Evolutionary conservation across 2,113 vertebrate species (phyloP).

Genomic region (Oncorhynchus clarkii): DNA sequence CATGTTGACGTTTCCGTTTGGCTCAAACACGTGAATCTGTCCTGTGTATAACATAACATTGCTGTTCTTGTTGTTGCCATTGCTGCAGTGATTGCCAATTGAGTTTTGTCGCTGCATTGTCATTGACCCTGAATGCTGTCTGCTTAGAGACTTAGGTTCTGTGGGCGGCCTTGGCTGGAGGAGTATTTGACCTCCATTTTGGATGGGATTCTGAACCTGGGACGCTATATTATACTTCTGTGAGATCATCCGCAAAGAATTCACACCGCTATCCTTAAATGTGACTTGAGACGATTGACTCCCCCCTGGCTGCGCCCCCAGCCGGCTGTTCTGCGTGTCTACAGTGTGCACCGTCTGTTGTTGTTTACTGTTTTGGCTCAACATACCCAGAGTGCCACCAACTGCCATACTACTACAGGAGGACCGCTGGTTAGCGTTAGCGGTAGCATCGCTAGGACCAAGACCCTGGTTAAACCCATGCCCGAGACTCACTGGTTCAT

Average conservation of each 20-base stretch:
- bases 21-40: constrained; percentile 86
- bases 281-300: constrained; percentile 39
- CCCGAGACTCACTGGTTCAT: constrained; percentile 53
- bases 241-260: constrained; percentile 63
- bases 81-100: constrained; percentile 30
- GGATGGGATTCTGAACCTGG: constrained; percentile 59
- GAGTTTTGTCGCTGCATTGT: constrained; percentile 67
- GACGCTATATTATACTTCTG: constrained; percentile 63
- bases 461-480: constrained; percentile 63
- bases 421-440: constrained; percentile 63
- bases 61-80: constrained; percentile 42
- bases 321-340: constrained; percentile 68
- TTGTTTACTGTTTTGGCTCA: constrained; percentile 50
- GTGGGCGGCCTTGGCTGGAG: constrained; percentile 79
- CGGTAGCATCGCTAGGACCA: constrained; percentile 49
- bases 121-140: constrained; percentile 64
- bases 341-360: constrained; percentile 39
- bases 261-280: constrained; percentile 49
- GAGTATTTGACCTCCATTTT: constrained; percentile 49
- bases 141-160: constrained; percentile 62
- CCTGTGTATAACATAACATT: constrained; percentile 81
- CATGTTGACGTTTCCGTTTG: constrained; percentile 65
- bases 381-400: background rate
- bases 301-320: constrained; percentile 55
- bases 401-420: constrained; percentile 62